Base-by-base conservation (phyloP, 2,113 vertebrate genomes). In the Pitta sordida region DNA sequence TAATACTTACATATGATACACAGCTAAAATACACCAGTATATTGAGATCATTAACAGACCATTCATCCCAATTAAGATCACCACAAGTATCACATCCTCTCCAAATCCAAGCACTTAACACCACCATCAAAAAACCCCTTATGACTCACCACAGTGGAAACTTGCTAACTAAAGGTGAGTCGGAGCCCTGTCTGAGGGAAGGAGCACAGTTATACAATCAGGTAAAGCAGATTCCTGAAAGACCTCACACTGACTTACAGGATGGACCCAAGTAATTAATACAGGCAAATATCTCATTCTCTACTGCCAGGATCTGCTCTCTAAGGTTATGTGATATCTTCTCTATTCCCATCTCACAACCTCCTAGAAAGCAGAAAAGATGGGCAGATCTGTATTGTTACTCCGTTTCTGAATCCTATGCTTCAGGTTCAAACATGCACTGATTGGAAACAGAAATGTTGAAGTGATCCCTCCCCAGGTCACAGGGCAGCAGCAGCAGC, bases 391-490 rank as follows among this genome's bases (percentile, higher is more conserved):
- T 32, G 2, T 34, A 32, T 0, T 21, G 26, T 19, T n/a, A 55
- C 4, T 23, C 53, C 0, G 0, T 24, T 64, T 56, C 74, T 36
- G 32, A 41, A 34, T 16, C 34, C 32, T 23, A 1, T 1, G 9
- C 29, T 75, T 65, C 46, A 74, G 11, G 44, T 70, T 88, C 53
- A 63, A 82, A 86, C 22, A 9, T 8, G 43, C 34, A n/a, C 55
- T 24, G 46, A 52, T 5, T 2, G 6, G 56, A 83, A 91, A 70
- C 20, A 1, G 26, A 19, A 76, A 75, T 3, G 32, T 46, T 63
- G 3, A 9, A 56, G 43, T 2, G 5, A 37, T 32, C 63, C 53
- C 39, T 46, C 30, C 49, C 11, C 44, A 58, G 84, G 26, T 64
- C 58, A 41, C 6, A 5, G 37, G 60, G 39, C 51, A 85, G 73